A percentile compares a stretch with the other conserved stretches of the same genome.
Conservation (phyloP, 1,140 invertebrate genomes). For the Microplitis demolitor region DNA sequence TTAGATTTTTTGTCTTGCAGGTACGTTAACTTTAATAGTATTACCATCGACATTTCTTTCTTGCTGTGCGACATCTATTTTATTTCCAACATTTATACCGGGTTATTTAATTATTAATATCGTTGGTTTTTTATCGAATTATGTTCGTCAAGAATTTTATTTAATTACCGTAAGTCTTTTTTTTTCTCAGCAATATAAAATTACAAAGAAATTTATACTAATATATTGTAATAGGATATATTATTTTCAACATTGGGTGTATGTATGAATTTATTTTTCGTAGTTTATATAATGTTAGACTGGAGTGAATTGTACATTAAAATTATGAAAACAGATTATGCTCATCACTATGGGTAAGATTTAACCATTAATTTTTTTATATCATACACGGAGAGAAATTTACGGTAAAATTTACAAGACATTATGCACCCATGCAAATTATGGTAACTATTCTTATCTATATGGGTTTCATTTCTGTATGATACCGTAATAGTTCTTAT, state of each 20-base stretch:
- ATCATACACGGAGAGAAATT: not conserved
- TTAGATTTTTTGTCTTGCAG: slow-evolving; percentile 39
- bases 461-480: too few species aligned
- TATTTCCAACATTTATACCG: slow-evolving; percentile 38
- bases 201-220: too few species aligned
- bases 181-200: not conserved
- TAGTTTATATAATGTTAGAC: too few species aligned
- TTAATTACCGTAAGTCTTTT: slow-evolving; percentile 15
- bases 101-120: slow-evolving; percentile 42
- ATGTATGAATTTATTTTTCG: too few species aligned
- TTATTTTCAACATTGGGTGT: too few species aligned
- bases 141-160: slow-evolving; percentile 5
- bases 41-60: slow-evolving; percentile 25
- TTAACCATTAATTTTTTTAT: not conserved
- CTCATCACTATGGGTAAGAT: slow-evolving; percentile 3
- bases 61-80: slow-evolving; percentile 28
- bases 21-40: slow-evolving; percentile 21
- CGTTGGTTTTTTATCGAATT: slow-evolving; percentile 24
- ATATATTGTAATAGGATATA: too few species aligned
- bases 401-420: too few species aligned
- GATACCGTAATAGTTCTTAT: too few species aligned
- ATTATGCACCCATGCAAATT: too few species aligned
- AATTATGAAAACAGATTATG: too few species aligned
- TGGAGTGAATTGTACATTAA: too few species aligned
- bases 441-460: too few species aligned